phyloP scores from a whole-genome alignment of 1,140 invertebrate species.

The Kradibia gibbosae region DNA sequence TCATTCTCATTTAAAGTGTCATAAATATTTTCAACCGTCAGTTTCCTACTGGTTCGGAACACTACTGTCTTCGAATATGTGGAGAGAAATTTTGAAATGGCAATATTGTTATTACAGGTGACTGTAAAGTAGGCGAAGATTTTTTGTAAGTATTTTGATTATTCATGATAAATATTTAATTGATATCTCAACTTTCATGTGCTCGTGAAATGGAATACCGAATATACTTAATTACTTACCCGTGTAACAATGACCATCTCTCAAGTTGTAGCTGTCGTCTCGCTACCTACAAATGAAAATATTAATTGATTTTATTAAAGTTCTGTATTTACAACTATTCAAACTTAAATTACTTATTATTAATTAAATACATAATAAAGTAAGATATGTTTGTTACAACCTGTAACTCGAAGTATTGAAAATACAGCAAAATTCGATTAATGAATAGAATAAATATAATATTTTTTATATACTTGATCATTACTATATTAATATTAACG shows the following conservation, averaged over 20 bases:
- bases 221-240: constrained; percentile 76
- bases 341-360: too few species aligned
- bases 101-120: constrained; percentile 22
- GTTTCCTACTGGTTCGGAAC: constrained; percentile 66
- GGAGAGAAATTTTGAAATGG: constrained; percentile 38
- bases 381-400: too few species aligned
- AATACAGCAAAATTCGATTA: too few species aligned
- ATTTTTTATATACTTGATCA: too few species aligned
- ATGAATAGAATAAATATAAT: too few species aligned
- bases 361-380: too few species aligned
- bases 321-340: not conserved
- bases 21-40: constrained; percentile 64
- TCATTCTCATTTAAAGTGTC: not conserved
- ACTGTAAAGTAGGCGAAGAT: not conserved
- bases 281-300: constrained; percentile 63
- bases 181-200: not conserved
- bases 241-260: constrained; percentile 82
- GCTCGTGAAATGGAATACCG: not conserved
- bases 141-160: not conserved
- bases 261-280: constrained; percentile 66
- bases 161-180: not conserved
- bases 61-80: not conserved
- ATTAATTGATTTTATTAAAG: not conserved
- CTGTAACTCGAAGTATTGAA: too few species aligned
- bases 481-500: too few species aligned